phyloP scores from a whole-genome alignment of 2,888 invertebrate species.

The Smittia aterrima region DNA sequence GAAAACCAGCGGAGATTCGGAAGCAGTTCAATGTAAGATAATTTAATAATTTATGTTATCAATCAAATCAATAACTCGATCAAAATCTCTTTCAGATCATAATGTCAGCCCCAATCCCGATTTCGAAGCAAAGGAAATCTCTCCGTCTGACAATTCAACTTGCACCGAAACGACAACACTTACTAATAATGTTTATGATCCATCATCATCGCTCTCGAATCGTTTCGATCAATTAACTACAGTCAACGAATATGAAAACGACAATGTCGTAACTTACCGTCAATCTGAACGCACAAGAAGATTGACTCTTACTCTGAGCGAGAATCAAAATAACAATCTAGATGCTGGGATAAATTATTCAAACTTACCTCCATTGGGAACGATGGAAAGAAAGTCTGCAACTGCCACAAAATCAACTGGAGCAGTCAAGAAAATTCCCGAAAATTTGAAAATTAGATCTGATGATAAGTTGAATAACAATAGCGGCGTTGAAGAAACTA shows the following conservation, averaged over 20 bases:
- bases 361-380: not conserved
- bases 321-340: not conserved
- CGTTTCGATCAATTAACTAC: constrained; percentile 43
- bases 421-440: constrained; percentile 52
- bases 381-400: not conserved
- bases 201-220: constrained; percentile 39
- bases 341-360: not conserved
- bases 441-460: constrained; percentile 50
- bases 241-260: constrained; percentile 45
- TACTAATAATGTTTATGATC: constrained; percentile 45
- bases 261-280: constrained; percentile 49
- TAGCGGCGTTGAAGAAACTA: constrained; percentile 58
- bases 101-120: constrained; percentile 30
- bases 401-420: constrained; percentile 46
- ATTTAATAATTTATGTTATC: not conserved
- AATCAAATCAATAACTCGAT: too few relatives aligned
- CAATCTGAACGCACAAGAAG: constrained; percentile 52
- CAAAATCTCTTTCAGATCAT: constrained; percentile 30
- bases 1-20: constrained; percentile 51
- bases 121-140: constrained; percentile 15
- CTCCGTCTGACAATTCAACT: constrained; percentile 44
- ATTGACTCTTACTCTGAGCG: constrained; percentile 47
- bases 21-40: constrained; percentile 49
- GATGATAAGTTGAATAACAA: constrained; percentile 45
- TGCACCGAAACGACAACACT: constrained; percentile 48